A percentile compares a stretch with the other conserved stretches of the same genome.
phyloP scores from a whole-genome alignment of 2,888 invertebrate species.

The Endotricha flammealis region DNA sequence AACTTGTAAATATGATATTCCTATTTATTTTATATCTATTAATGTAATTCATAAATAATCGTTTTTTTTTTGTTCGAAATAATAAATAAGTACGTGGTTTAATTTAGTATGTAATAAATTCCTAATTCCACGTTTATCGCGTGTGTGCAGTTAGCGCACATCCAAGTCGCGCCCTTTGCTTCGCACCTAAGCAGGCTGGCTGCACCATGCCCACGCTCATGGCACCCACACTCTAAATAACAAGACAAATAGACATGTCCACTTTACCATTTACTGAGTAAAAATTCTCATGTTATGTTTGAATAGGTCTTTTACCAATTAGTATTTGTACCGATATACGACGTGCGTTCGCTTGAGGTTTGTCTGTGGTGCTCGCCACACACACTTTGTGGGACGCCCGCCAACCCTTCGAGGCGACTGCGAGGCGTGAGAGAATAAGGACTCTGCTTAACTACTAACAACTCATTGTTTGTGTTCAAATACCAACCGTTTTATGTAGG shows the following conservation, averaged over 20 bases:
- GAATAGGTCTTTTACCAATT: constrained; percentile 76
- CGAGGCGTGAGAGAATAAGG: constrained; percentile 50
- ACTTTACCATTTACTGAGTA: constrained; percentile 75
- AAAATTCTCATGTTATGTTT: constrained; percentile 74
- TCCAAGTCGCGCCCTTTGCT: constrained; percentile 30
- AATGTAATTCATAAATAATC: constrained; percentile 12
- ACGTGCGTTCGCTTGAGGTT: constrained; percentile 48
- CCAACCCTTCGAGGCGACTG: constrained; percentile 37
- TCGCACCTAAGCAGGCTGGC: constrained; percentile 46
- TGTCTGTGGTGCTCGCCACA: constrained; percentile 50
- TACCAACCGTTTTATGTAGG: constrained; percentile 37
- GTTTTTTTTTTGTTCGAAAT: no score
- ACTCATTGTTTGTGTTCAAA: constrained; percentile 54
- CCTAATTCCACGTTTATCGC: constrained; percentile 1
- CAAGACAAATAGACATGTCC: constrained; percentile 72
- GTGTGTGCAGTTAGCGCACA: constrained; percentile 4
- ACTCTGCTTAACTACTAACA: constrained; percentile 44
- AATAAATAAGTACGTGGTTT: no score
- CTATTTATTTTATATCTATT: constrained; percentile 22
- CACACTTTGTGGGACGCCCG: constrained; percentile 50
- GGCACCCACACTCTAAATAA: constrained; percentile 74
- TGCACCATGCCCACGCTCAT: constrained; percentile 53
- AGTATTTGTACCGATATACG: constrained; percentile 73
- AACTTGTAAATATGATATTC: constrained; percentile 21
- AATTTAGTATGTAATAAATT: no score